A percentile compares a stretch with the other conserved stretches of the same genome.
phyloP scores from a whole-genome alignment of 1,140 invertebrate species.

The Trichonephila clavipes region DNA sequence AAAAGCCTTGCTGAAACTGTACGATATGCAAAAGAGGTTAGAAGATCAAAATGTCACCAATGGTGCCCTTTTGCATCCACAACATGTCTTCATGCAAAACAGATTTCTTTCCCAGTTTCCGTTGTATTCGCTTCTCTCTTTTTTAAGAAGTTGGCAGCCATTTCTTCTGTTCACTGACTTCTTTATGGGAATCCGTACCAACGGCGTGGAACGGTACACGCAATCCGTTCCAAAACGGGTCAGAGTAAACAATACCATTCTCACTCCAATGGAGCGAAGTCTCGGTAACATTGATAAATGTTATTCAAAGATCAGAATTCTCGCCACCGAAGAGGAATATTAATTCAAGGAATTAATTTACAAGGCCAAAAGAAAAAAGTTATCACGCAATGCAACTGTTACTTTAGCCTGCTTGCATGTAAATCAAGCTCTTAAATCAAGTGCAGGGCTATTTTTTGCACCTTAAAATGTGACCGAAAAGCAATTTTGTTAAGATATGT shows the following conservation, averaged over 20 bases:
- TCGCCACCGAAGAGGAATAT: slow-evolving; percentile 25
- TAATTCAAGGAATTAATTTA: slow-evolving; percentile 48
- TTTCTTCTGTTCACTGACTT: not conserved
- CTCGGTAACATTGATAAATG: not conserved
- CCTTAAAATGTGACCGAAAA: no score
- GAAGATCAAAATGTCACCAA: no score
- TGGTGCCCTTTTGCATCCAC: not conserved
- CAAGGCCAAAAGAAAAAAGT: not conserved
- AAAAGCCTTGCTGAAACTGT: no score
- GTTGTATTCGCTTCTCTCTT: not conserved
- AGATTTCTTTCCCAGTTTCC: slow-evolving; percentile 3
- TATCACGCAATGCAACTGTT: slow-evolving; percentile 4
- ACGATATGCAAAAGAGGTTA: no score
- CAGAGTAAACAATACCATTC: slow-evolving; percentile 49
- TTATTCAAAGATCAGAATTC: slow-evolving; percentile 8
- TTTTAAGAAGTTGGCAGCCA: slow-evolving; percentile 18
- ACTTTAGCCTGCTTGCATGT: not conserved
- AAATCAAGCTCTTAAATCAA: slow-evolving; percentile 39
- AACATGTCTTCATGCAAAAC: slow-evolving; percentile 8
- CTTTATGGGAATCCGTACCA: slow-evolving; percentile 14
- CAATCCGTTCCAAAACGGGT: not conserved
- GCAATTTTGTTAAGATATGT: no score
- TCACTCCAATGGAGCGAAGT: slow-evolving; percentile 2
- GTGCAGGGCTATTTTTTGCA: not conserved
- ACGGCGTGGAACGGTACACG: slow-evolving; percentile 41